Conservation (phyloP, 2,113 vertebrate genomes). For the Crotalus tigris region DNA sequence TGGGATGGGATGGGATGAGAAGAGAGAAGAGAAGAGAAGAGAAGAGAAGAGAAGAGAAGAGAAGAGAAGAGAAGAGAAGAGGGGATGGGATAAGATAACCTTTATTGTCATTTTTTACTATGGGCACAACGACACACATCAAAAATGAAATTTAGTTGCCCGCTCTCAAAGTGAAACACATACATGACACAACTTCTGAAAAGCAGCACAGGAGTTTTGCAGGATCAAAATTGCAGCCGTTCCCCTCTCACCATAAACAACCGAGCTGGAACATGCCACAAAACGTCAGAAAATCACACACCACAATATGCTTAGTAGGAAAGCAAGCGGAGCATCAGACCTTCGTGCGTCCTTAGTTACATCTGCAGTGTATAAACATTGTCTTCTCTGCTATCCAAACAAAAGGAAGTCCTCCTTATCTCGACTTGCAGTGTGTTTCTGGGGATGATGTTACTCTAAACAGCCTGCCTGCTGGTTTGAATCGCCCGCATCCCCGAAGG, state of each 20-base stretch:
- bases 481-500: not conserved
- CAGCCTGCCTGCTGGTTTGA: not conserved
- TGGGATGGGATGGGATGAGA: too few relatives aligned
- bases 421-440: not conserved
- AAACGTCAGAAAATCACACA: not conserved
- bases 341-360: not conserved
- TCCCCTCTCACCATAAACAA: not conserved
- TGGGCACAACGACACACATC: too few relatives aligned
- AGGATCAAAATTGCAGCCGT: not conserved
- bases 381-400: not conserved
- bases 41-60: too few relatives aligned
- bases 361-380: not conserved
- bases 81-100: too few relatives aligned
- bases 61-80: too few relatives aligned
- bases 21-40: too few relatives aligned
- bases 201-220: not conserved
- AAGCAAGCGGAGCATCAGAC: not conserved
- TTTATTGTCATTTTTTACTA: too few relatives aligned
- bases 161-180: too few relatives aligned
- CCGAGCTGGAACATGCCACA: not conserved
- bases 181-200: not conserved
- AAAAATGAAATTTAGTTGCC: too few relatives aligned
- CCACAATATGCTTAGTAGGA: not conserved
- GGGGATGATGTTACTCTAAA: not conserved
- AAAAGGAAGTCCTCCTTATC: not conserved